Evolutionary conservation across 2,113 vertebrate species (phyloP).

Genomic region (Festucalex cinctus): DNA sequence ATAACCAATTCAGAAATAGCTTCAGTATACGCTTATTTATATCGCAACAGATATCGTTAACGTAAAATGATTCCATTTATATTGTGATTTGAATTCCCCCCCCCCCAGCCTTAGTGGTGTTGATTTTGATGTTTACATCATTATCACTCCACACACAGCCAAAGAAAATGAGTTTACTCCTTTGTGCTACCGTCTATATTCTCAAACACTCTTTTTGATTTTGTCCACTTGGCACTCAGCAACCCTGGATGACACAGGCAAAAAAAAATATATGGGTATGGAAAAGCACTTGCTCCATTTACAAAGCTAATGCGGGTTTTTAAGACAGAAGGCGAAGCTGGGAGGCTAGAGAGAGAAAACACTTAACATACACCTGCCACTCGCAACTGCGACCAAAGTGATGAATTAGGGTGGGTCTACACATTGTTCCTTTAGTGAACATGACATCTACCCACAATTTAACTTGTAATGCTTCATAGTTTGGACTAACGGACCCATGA

Average conservation of each 20-base stretch:
- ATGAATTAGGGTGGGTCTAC: too few species aligned
- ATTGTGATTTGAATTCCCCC: neutral
- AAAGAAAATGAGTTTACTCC: neutral
- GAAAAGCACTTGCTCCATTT: conserved; percentile 8
- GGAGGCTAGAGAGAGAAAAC: conserved; percentile 14
- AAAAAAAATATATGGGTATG: conserved; percentile 18
- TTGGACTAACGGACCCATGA: neutral
- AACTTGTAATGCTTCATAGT: neutral
- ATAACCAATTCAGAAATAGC: neutral
- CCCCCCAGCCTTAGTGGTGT: neutral
- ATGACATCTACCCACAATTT: neutral
- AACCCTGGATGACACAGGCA: conserved; percentile 14
- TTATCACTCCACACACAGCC: neutral
- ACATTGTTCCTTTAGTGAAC: neutral
- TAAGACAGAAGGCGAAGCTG: conserved; percentile 12
- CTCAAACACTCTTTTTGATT: neutral
- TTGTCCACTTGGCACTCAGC: conserved; percentile 11
- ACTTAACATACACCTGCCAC: conserved; percentile 9
- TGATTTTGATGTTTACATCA: neutral
- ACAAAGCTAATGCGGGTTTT: conserved; percentile 17
- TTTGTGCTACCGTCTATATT: conserved; percentile 6
- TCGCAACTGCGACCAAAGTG: neutral
- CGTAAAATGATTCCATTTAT: neutral
- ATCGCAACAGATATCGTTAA: too few species aligned
- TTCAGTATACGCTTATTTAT: neutral